phyloP scores from a whole-genome alignment of 2,888 invertebrate species.

The Encarsia formosa region DNA sequence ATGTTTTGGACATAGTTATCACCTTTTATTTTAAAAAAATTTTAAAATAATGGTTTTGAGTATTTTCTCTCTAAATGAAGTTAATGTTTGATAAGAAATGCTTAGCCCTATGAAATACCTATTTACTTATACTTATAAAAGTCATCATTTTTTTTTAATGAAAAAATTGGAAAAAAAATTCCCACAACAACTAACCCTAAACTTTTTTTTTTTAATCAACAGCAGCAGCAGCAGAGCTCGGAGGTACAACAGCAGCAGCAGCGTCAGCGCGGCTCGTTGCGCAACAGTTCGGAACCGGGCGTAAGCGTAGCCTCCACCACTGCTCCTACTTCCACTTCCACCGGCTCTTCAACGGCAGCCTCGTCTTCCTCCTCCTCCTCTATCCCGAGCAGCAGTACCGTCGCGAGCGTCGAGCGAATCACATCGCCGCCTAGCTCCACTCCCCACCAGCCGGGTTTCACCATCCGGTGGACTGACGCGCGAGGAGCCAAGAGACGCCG shows the following conservation, averaged over 20 bases:
- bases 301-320: constrained; percentile 29
- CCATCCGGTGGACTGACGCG: constrained; percentile 37
- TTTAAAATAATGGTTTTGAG: no score
- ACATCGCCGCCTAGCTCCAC: constrained; percentile 29
- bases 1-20: no score
- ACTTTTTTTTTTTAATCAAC: no score
- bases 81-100: no score
- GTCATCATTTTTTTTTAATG: no score
- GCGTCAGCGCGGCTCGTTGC: constrained; percentile 21
- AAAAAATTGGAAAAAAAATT: no score
- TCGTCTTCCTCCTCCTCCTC: constrained; percentile 36
- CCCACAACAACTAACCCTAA: no score
- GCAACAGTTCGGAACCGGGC: constrained; percentile 10
- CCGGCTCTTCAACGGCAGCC: constrained; percentile 29
- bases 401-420: constrained; percentile 46
- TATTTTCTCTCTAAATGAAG: no score
- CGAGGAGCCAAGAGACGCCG: constrained; percentile 26
- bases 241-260: constrained; percentile 7
- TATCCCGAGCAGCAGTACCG: constrained; percentile 42
- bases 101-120: no score
- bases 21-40: no score
- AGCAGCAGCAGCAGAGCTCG: constrained; percentile 13
- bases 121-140: no score
- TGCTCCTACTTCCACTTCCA: constrained; percentile 25
- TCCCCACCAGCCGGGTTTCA: constrained; percentile 27